These are phyloP conservation scores for Xiphorhynchus erythropygius DNA, from an alignment of 2,797 vertebrate species.

Conservation along the genomic window DNA sequence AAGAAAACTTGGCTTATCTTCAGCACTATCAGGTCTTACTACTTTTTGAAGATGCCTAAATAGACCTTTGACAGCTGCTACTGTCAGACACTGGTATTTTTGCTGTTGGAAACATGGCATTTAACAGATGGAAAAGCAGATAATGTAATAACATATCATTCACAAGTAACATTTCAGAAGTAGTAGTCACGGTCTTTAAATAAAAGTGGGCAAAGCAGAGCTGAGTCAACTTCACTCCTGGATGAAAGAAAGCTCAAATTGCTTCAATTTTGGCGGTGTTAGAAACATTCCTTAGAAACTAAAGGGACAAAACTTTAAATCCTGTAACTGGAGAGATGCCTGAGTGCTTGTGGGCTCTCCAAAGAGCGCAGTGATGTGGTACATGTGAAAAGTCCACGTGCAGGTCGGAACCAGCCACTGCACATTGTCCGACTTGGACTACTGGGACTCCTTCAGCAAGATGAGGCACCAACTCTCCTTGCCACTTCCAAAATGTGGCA, in stretches of 20 bases:
- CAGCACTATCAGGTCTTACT: background rate
- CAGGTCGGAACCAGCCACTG: fast-evolving
- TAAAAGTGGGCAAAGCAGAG: slow-evolving; percentile 18
- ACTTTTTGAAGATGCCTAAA: slow-evolving; percentile 15
- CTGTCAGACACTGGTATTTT: slow-evolving; percentile 16
- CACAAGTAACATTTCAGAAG: slow-evolving; percentile 5
- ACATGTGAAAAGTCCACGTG: fast-evolving
- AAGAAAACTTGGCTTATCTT: background rate
- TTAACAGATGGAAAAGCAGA: slow-evolving; percentile 44
- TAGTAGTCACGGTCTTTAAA: slow-evolving; percentile 41
- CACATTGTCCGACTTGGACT: fast-evolving
- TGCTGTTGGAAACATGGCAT: slow-evolving; percentile 4
- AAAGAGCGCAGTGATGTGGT: background rate
- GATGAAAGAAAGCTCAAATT: background rate
- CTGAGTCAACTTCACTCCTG: background rate
- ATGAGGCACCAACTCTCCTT: background rate
- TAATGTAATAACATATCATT: background rate
- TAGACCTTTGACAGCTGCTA: slow-evolving; percentile 32
- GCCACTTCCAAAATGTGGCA: fast-evolving
- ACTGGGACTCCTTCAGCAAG: background rate
- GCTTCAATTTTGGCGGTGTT: background rate
- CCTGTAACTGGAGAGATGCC: background rate
- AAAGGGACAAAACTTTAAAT: background rate
- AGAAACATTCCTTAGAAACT: background rate
- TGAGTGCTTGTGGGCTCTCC: background rate